Base-by-base conservation (phyloP, 2,888 invertebrate species). In the Hoplodrina ambigua region DNA sequence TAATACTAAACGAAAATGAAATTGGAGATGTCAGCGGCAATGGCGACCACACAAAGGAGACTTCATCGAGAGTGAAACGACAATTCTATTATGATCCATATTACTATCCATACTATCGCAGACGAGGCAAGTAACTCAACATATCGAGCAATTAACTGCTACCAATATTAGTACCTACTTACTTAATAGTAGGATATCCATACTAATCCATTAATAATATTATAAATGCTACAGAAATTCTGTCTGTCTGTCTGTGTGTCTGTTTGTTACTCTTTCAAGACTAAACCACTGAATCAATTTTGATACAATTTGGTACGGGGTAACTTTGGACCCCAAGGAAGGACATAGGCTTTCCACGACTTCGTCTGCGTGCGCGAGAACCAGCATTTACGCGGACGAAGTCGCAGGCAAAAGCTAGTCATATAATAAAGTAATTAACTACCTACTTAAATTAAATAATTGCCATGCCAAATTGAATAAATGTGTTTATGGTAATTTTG, bases 31-130 rank as follows among this genome's bases (percentile, higher is more conserved):
- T 78, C 82, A 81, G 54, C 67, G 60, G 65, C 78, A 84, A 80
- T 58, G 77, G 60, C 63, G 70, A 75, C 67, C 69, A 61, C 59
- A 83, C 79, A 75, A 72, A 82, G 25, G 78, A 77, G 65, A 65
- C 76, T 68, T 74, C 82, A 66, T 84, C 84, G 37, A 86, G 91
- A 83, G 84, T 86, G 62, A 91, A 90, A 82, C 84, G 91, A 68
- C 90, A 91, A 73, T 87, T 83, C 68, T 78, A 70, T 77, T 65
- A 82, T 57, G 66, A 65, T 63, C 80, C 75, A 60, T 84, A 82
- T 54, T 54, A 69, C 37, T 66, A 76, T 57, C 76, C 75, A 30
- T 75, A 75, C 30, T 80, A 80, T 52, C 50, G 75, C 33, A 80
- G 75, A 49, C 80, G 46, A 75, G 68, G 80, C 70, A 80, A 80